Base-by-base conservation (phyloP, 2,797 vertebrate genomes). In the Bovichtus diacanthus region DNA sequence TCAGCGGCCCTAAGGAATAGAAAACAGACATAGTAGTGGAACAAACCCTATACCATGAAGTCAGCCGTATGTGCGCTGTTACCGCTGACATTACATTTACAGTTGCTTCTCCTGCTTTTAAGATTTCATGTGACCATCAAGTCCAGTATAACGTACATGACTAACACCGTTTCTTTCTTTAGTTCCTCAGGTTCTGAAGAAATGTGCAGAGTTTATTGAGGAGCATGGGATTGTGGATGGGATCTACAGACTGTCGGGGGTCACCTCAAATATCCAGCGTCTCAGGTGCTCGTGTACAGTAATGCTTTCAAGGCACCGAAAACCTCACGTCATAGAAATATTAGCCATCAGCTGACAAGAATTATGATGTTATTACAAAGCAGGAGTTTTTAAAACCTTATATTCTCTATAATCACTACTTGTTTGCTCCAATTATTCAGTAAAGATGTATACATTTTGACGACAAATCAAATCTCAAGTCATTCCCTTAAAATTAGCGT, bases 241-340 rank as follows among this genome's bases (percentile, higher is more conserved):
- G 54, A 98, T 99, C 87, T 99, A 99, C 90, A 96, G 98, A 62
- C 96, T 99, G 83, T 99, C 98, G 0, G 98, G 98, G 67, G 93
- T 99, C 90, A 98, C 97, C 70, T 99, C 98, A 76, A 99, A 99
- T 87, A 99, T 99, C 88, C 98, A 99, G 81, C 96, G 96, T 74
- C 92, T 99, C 92, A 97, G 98, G 98, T 99, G 93, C 36, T 29
- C 3, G 11, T 16, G n/a, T 15, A 15, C 11, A 46, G 8, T 3
- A 18, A 53, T n/a, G 27, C 5, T 27, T 69, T 18, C 44, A 18
- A 47, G 18, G 19, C 25, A 27, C 38, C 1, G 34, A 46, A 44
- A 54, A 41, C 34, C 9, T 49, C 13, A 50, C 2, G 3, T 16
- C 19, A 25, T 15, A 18, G 3, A 58, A 47, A 38, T 9, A 38